Evolutionary conservation across 2,888 invertebrate genomes (phyloP).

Genomic region (Drosophila peninsularis): DNA sequence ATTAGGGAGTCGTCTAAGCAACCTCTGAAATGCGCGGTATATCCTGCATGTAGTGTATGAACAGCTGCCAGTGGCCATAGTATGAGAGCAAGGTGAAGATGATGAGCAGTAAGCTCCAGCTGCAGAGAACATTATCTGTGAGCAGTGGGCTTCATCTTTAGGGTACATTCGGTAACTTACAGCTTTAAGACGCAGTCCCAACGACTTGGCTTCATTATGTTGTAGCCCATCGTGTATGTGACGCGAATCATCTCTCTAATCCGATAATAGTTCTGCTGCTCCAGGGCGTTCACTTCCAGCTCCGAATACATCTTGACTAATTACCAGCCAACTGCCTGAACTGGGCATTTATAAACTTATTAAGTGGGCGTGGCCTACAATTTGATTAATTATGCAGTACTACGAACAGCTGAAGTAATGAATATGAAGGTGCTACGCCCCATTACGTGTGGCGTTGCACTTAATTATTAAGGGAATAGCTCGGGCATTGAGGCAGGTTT

Average conservation of each 20-base stretch:
- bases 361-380: constrained; percentile 40
- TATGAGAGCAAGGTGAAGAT: constrained; percentile 50
- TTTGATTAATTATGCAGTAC: constrained; percentile 54
- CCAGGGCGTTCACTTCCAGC: constrained; percentile 44
- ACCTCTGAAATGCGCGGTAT: constrained; percentile 73
- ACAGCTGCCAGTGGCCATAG: constrained; percentile 70
- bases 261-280: constrained; percentile 60
- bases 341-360: constrained; percentile 64
- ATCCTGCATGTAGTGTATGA: constrained; percentile 52
- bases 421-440: constrained; percentile 50
- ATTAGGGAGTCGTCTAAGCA: background rate
- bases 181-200: constrained; percentile 54
- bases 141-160: background rate
- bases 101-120: constrained; percentile 65
- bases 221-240: constrained; percentile 68
- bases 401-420: constrained; percentile 5
- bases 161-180: constrained; percentile 37
- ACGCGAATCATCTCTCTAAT: constrained; percentile 67
- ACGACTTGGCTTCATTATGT: constrained; percentile 57
- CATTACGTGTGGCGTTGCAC: constrained; percentile 57
- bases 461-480: constrained; percentile 63
- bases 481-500: constrained; percentile 1
- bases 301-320: constrained; percentile 68
- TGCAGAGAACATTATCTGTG: constrained; percentile 15
- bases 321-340: constrained; percentile 47